Conservation (phyloP, 2,113 vertebrate genomes). For the Hippoglossus stenolepis region DNA sequence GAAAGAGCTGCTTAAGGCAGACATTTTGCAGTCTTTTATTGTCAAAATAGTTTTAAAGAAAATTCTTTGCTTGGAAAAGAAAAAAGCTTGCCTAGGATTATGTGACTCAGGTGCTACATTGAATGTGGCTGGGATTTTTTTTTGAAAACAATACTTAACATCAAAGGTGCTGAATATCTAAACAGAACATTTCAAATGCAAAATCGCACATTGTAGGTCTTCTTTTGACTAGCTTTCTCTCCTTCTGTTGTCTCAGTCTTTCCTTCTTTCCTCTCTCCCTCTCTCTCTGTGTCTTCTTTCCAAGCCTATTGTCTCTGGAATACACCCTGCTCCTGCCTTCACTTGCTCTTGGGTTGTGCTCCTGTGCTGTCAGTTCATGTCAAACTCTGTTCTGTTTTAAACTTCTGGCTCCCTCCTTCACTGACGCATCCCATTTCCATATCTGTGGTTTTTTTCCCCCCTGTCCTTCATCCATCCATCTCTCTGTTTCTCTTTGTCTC, state of each 20-base stretch:
- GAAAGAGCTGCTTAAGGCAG: not conserved
- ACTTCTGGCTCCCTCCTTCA: conserved; percentile 55
- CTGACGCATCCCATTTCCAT: conserved; percentile 74
- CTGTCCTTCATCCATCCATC: conserved; percentile 54
- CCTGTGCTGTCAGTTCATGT: conserved; percentile 66
- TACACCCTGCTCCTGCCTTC: conserved; percentile 32
- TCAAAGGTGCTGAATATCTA: conserved; percentile 48
- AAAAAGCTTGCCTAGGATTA: conserved; percentile 2
- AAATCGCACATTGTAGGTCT: conserved; percentile 15
- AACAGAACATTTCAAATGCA: conserved; percentile 32
- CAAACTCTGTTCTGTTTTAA: conserved; percentile 67
- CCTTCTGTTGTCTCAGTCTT: not conserved
- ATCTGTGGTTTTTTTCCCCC: conserved; percentile 28
- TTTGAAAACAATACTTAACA: conserved; percentile 49
- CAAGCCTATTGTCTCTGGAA: conserved; percentile 37
- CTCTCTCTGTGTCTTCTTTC: not conserved
- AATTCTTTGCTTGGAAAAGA: not conserved
- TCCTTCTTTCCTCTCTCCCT: not conserved
- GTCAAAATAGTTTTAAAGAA: not conserved
- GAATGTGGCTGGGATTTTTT: conserved; percentile 23
- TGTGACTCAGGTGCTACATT: conserved; percentile 43
- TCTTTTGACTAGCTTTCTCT: not conserved
- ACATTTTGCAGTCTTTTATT: not conserved
- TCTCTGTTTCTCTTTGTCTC: conserved; percentile 38
- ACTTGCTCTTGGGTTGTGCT: conserved; percentile 53